phyloP scores from a whole-genome alignment of 2,113 vertebrate genomes.

The Setophaga petechia region DNA sequence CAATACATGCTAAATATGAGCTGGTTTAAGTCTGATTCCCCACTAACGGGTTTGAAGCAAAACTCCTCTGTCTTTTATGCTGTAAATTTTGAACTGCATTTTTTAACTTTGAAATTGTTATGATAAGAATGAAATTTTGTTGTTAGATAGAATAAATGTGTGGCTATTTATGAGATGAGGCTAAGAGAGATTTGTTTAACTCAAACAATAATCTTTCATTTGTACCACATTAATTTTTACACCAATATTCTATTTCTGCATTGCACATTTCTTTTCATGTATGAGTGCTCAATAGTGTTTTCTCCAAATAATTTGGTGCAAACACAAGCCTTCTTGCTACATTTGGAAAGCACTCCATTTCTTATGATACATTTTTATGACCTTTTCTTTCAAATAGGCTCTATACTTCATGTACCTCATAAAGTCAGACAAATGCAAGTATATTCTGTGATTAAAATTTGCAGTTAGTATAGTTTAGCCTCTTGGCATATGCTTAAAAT shows the following conservation, averaged over 20 bases:
- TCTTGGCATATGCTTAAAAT: constrained; percentile 66
- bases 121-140: background rate
- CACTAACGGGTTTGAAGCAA: background rate
- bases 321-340: background rate
- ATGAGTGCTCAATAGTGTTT: background rate
- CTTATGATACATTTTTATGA: constrained; percentile 13
- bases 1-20: background rate
- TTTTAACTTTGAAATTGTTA: constrained; percentile 7
- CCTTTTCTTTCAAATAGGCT: background rate
- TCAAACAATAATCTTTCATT: constrained; percentile 33
- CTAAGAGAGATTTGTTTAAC: constrained; percentile 8
- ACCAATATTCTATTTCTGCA: background rate
- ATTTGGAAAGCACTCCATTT: background rate
- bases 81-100: background rate
- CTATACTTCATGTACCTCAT: constrained; percentile 29
- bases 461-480: constrained; percentile 53
- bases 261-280: background rate
- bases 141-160: background rate
- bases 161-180: background rate
- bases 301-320: background rate
- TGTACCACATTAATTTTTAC: background rate
- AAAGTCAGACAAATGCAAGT: constrained; percentile 62
- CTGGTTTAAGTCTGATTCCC: background rate
- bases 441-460: constrained; percentile 70
- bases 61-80: background rate